Evolutionary conservation across 1,140 invertebrate species (phyloP), one percentile per base, ranked within the genome.

Genomic region (Tetragonula clypearis): DNA sequence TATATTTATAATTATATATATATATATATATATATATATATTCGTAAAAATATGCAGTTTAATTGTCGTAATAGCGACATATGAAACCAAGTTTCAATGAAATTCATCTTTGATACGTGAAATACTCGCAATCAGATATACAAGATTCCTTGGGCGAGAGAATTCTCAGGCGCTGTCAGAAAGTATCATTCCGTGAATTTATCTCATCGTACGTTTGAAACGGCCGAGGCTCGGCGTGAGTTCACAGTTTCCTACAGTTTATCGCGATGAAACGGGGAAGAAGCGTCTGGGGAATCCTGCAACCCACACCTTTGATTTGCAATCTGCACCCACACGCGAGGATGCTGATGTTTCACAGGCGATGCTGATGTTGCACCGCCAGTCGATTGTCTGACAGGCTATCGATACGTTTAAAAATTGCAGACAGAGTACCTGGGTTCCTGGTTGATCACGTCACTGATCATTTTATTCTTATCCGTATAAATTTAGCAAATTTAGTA

Each of bases 211-310:
- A 15, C 12, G 60, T 62, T 62, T 62, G n/a, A 62, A 62, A 62
- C 60, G 23, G 14, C 41, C 14, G 60, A 23, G 60, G 12, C 60
- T 62, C 60, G 60, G 23, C n/a, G 23, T 62, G 3, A 62, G 60
- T 62, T 62, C 23, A 5, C 60, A 62, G 60, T 74, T 76, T 68
- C 85, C 68, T 21, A 8, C 15, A 55, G 56, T 75, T 26, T 55
- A 88, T 88, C 87, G 74, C 68, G 83, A 87, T 82, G 85, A 79
- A 82, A 35, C 66, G 12, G 12, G 71, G 74, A 17, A 68, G 30
- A 41, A 41, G 41, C 9, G 19, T 15, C 11, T 12, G 23, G 41
- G 41, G 41, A 49, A 49, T 49, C 41, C 8, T 49, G 49, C 12
- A 60, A 35, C 69, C 30, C n/a, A 73, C 65, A 49, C 21, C 21